Evolutionary conservation across 2,888 invertebrate genomes (phyloP), one percentile per base, ranked within the genome.

Genomic region (Drosophila mayaguana): DNA sequence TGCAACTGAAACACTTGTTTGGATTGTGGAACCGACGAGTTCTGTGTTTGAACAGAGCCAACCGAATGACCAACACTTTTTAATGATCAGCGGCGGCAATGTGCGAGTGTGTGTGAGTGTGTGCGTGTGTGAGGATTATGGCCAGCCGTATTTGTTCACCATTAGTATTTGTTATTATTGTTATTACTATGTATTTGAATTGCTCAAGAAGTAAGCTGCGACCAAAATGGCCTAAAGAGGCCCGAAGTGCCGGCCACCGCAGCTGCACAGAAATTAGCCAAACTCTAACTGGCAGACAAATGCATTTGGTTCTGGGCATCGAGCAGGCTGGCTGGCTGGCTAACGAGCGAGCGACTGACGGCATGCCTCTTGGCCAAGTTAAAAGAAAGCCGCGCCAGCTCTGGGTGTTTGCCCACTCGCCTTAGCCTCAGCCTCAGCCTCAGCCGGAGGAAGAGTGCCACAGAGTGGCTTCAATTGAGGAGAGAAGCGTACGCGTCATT

Each of bases 141-240:
- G 54, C 50, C 50, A 63, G 66, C 62, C 75, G 76, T 87, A 86
- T 87, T 91, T 91, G 82, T 82, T 81, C 83, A 88, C 88, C 89
- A 91, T 91, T 91, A 89, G 91, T 89, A 87, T 87, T 90, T 89
- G 87, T 88, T 88, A 89, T 89, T 87, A 88, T 90, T 90, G 83
- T 91, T 91, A 88, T 91, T 90, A 85, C 91, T 85, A 90, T 79
- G 89, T 91, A 91, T 91, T 91, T 90, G 89, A 91, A 91, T 91
- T 91, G 89, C 89, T 83, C 79, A 88, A 84, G 88, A 81, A 73
- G 80, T 72, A 68, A 75, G 78, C 63, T 38, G 63, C 38, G 50
- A 18, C 53, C 67, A 69, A 69, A 69, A 75, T 63, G 76, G 72
- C 74, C 75, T 45, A 63, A 76, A 66, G 78, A 66, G 63, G 65